Percentiles rank a stretch among this genome's conserved stretches.
Conservation (phyloP, 2,113 vertebrate genomes). For the Circaetus cinerascens region DNA sequence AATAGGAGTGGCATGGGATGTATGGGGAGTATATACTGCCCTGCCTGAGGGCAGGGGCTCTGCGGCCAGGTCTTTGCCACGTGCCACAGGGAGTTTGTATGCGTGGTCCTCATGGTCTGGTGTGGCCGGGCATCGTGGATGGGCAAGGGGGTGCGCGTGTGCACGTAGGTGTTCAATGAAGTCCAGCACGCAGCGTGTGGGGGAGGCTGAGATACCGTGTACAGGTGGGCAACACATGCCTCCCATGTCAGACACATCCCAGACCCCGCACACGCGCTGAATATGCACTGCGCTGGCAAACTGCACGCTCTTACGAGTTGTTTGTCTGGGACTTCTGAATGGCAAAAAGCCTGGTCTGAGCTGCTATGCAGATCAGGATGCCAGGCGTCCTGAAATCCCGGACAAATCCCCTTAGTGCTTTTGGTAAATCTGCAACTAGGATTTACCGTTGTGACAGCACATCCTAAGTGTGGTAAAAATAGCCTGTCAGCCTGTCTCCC, state of each 20-base stretch:
- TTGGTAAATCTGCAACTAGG: conserved; percentile 35
- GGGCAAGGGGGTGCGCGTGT: fast-evolving
- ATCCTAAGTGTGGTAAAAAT: conserved; percentile 43
- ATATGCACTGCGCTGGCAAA: neutral
- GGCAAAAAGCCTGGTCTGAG: conserved; percentile 41
- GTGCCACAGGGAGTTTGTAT: neutral
- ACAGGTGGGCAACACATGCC: neutral
- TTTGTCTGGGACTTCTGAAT: conserved; percentile 29
- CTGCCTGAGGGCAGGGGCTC: neutral
- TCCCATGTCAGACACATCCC: neutral
- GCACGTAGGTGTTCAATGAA: neutral
- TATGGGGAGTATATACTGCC: fast-evolving
- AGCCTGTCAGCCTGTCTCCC: conserved; percentile 32
- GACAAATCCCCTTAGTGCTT: conserved; percentile 57
- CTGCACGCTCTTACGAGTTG: neutral
- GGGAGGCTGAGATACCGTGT: neutral
- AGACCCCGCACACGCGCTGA: fast-evolving
- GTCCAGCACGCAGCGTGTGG: fast-evolving
- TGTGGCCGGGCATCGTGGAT: fast-evolving
- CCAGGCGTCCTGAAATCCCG: conserved; percentile 19
- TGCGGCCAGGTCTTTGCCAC: neutral
- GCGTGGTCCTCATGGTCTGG: neutral
- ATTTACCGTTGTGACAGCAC: conserved; percentile 42
- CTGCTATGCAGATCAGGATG: conserved; percentile 18
- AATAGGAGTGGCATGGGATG: neutral